Percentiles rank a stretch among this genome's conserved stretches.
Conservation (phyloP, 2,797 vertebrate genomes). For the Clarias pachynema region DNA sequence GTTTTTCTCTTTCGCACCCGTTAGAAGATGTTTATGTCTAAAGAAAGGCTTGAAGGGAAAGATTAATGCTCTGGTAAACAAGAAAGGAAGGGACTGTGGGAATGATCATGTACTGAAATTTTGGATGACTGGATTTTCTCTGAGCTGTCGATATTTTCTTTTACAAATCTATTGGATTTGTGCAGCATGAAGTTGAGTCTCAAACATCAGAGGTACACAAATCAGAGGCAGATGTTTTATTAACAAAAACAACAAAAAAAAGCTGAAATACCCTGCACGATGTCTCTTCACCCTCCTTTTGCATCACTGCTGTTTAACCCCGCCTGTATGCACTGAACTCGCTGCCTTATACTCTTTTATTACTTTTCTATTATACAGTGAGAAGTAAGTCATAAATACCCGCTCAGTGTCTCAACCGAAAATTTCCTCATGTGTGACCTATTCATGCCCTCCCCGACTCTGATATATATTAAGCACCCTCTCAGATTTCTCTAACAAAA, state of each 20-base stretch:
- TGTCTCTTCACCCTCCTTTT: neutral
- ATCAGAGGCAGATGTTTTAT: neutral
- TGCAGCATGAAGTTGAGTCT: neutral
- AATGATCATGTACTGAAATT: neutral
- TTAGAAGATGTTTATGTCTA: conserved; percentile 47
- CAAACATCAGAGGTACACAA: neutral
- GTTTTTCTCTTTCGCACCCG: conserved; percentile 48
- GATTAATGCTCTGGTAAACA: conserved; percentile 16
- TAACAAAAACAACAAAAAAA: neutral
- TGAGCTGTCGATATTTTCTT: neutral
- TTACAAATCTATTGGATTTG: neutral
- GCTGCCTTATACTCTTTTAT: neutral
- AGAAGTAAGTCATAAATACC: conserved; percentile 71
- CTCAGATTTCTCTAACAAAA: conserved; percentile 54
- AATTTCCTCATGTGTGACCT: conserved; percentile 62
- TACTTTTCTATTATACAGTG: conserved; percentile 46
- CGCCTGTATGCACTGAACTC: conserved; percentile 3
- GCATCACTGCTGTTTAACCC: neutral
- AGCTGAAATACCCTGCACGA: neutral
- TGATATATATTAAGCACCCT: conserved; percentile 47
- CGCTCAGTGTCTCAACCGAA: conserved; percentile 74
- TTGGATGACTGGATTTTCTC: neutral
- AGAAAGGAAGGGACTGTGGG: neutral
- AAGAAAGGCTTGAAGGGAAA: conserved; percentile 34
- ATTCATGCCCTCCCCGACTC: conserved; percentile 31